Conservation (phyloP, 2,797 vertebrate genomes). For the Phataginus tetradactyla region DNA sequence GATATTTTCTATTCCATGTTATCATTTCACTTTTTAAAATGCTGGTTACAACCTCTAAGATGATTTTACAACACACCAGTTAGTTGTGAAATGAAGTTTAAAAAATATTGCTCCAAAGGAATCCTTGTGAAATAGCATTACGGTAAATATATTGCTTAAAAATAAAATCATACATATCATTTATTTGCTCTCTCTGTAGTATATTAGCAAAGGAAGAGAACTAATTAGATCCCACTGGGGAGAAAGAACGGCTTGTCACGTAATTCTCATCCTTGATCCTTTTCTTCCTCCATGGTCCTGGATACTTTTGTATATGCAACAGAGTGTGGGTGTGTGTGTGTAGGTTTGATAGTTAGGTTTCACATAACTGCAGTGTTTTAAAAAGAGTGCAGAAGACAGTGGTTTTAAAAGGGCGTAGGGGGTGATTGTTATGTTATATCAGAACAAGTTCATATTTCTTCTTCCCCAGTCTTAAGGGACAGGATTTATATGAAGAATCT, state of each 20-base stretch:
- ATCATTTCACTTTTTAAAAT: neutral
- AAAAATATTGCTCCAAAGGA: neutral
- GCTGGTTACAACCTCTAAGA: neutral
- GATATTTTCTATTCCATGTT: neutral
- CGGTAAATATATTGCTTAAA: neutral
- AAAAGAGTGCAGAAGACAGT: neutral
- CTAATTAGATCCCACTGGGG: neutral
- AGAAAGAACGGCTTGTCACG: neutral
- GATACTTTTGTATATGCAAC: neutral
- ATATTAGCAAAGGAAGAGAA: neutral
- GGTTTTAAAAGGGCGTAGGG: neutral
- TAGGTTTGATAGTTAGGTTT: neutral
- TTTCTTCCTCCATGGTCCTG: neutral
- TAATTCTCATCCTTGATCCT: neutral
- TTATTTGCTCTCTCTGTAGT: neutral
- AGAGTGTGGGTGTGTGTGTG: too few species aligned
- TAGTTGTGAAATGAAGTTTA: neutral
- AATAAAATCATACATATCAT: neutral
- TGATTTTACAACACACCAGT: neutral
- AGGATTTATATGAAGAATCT: neutral
- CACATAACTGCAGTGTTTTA: neutral
- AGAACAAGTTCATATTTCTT: neutral
- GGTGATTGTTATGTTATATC: neutral
- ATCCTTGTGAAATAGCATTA: neutral
- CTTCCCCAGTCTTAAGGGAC: neutral